A percentile compares a stretch with the other conserved stretches of the same genome.
These are phyloP conservation scores for Agonum fuliginosum DNA, from an alignment of 2,888 invertebrate genomes.

Conservation along the genomic window DNA sequence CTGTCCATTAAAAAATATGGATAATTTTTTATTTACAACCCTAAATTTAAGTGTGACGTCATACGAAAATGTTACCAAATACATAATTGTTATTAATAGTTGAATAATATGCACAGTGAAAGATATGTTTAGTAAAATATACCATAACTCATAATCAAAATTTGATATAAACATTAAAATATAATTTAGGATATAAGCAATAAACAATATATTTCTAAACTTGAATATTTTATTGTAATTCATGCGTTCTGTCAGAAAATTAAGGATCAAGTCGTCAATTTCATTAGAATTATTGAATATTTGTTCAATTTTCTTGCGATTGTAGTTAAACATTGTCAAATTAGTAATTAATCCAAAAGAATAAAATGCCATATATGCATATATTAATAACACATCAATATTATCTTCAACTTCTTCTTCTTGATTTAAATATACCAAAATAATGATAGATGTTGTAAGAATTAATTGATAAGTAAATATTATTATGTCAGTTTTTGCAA, in stretches of 20 bases:
- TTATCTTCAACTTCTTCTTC: not conserved
- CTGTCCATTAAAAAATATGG: not conserved
- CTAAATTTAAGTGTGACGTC: not conserved
- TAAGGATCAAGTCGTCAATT: not conserved
- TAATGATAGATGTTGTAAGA: too few species aligned
- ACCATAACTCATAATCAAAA: too few species aligned
- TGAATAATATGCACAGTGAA: not conserved
- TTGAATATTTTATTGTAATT: too few species aligned
- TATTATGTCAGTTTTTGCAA: too few species aligned
- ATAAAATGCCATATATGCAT: not conserved
- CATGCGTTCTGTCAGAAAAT: not conserved
- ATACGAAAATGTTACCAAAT: not conserved
- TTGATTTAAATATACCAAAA: too few species aligned
- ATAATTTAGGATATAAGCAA: too few species aligned
- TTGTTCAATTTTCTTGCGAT: not conserved
- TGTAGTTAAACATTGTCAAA: not conserved
- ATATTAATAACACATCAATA: not conserved
- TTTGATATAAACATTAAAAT: too few species aligned
- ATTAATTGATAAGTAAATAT: too few species aligned
- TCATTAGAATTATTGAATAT: not conserved
- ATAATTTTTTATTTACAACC: not conserved
- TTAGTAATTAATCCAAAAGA: not conserved
- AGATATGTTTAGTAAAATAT: too few species aligned
- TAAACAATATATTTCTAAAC: too few species aligned
- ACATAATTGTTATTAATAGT: not conserved